These are phyloP conservation scores for Siniperca obscura DNA, from an alignment of 2,797 vertebrate species.

Conservation along the genomic window DNA sequence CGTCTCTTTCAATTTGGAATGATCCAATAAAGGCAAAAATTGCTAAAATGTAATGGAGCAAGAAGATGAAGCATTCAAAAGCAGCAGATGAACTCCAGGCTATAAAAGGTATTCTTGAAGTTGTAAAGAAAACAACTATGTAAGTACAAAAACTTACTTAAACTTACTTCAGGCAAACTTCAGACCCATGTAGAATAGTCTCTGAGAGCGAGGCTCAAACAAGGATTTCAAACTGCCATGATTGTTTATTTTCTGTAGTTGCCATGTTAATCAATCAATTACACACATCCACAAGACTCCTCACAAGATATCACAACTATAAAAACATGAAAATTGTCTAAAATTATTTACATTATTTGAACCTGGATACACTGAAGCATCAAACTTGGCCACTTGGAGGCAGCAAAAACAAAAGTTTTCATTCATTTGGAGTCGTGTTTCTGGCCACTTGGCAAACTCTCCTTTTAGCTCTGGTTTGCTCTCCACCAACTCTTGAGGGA, in stretches of 20 bases:
- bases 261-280: conserved; percentile 2
- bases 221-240: conserved; percentile 5
- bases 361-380: not conserved
- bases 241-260: conserved; percentile 14
- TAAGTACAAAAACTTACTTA: conserved; percentile 17
- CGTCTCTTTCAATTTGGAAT: conserved; percentile 28
- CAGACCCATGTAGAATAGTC: conserved; percentile 5
- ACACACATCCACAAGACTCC: conserved; percentile 6
- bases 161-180: conserved; percentile 25
- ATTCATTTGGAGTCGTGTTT: not conserved
- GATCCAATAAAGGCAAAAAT: conserved; percentile 24
- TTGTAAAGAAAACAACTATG: conserved; percentile 32
- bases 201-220: not conserved
- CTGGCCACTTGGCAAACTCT: not conserved
- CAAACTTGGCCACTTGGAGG: not conserved
- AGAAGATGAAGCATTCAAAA: conserved; percentile 2
- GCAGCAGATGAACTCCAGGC: conserved; percentile 24
- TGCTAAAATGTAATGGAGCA: conserved; percentile 27
- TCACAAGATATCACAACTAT: not conserved
- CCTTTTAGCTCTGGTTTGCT: not conserved
- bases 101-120: conserved; percentile 30
- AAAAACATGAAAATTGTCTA: not conserved
- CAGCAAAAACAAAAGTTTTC: not conserved
- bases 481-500: not conserved
- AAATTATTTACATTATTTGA: not conserved